phyloP scores from a whole-genome alignment of 53 echinoderm and acorn worm species.

The Luidia sarsii region DNA sequence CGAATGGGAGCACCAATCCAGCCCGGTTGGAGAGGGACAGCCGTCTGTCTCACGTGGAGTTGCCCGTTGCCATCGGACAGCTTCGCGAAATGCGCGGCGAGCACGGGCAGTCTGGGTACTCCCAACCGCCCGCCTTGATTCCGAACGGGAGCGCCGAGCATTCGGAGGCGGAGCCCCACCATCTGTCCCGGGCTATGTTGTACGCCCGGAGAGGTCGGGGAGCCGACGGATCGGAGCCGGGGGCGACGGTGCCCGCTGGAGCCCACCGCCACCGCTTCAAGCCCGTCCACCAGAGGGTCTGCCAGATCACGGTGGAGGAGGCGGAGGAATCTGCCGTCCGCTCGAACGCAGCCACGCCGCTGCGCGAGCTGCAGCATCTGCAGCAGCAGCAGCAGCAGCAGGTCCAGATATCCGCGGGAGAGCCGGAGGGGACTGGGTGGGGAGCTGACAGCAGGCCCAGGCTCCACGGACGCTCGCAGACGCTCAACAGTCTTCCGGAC shows the following conservation, averaged over 20 bases:
- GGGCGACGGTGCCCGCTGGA: too few relatives aligned
- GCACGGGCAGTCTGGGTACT: not conserved
- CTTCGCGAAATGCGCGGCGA: too few relatives aligned
- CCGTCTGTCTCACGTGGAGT: too few relatives aligned
- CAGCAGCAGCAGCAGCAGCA: not conserved
- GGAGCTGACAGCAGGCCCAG: constrained; percentile 34
- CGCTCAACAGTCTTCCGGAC: constrained; percentile 25
- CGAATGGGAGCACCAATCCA: not conserved
- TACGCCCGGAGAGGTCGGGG: not conserved
- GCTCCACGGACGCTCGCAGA: constrained; percentile 49
- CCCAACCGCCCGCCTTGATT: not conserved
- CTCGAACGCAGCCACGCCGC: not conserved
- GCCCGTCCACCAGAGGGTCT: constrained; percentile 47
- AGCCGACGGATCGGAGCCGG: too few relatives aligned
- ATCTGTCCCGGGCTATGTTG: not conserved
- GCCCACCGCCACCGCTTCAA: not conserved
- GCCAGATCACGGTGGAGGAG: constrained; percentile 15
- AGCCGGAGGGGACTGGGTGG: not conserved
- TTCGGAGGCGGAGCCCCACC: not conserved
- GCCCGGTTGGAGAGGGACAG: too few relatives aligned
- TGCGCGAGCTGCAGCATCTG: too few relatives aligned
- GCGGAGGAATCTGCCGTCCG: not conserved
- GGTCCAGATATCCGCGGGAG: not conserved
- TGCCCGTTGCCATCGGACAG: too few relatives aligned
- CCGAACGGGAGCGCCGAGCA: not conserved